Conservation (phyloP, 2,888 invertebrate species). For the Ormia ochracea region DNA sequence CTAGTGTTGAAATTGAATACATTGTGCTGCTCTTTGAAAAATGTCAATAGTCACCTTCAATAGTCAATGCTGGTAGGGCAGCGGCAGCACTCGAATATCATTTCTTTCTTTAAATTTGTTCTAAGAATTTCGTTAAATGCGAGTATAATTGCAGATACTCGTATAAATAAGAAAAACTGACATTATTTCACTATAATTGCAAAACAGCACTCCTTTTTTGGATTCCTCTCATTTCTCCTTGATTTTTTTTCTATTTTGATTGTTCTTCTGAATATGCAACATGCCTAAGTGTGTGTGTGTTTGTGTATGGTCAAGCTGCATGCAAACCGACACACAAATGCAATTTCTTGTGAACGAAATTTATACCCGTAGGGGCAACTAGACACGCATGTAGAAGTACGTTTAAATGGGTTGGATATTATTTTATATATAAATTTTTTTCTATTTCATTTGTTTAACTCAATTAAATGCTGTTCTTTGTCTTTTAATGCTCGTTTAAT, state of each 20-base stretch:
- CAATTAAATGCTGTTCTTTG: conserved; percentile 47
- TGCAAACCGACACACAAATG: background rate
- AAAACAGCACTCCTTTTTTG: conserved; percentile 3
- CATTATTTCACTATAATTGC: background rate
- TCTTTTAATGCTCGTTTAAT: conserved; percentile 43
- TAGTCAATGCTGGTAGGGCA: no score
- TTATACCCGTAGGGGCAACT: background rate
- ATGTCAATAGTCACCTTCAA: no score
- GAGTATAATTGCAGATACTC: no score
- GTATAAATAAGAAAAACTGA: background rate
- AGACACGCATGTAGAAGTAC: background rate
- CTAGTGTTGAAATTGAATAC: no score
- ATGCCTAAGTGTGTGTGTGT: no score
- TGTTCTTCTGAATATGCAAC: no score
- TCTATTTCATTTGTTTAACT: conserved; percentile 8
- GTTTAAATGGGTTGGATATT: background rate
- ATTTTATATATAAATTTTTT: background rate
- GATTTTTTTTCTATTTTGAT: background rate
- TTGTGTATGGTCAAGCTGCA: background rate
- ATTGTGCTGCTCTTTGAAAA: no score
- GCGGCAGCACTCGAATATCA: no score
- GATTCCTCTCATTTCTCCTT: background rate
- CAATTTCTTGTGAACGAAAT: background rate
- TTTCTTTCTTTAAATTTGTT: no score
- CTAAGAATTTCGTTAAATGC: no score